Evolutionary conservation across 2,888 invertebrate genomes (phyloP).

Genomic region (Acleris sparsana): DNA sequence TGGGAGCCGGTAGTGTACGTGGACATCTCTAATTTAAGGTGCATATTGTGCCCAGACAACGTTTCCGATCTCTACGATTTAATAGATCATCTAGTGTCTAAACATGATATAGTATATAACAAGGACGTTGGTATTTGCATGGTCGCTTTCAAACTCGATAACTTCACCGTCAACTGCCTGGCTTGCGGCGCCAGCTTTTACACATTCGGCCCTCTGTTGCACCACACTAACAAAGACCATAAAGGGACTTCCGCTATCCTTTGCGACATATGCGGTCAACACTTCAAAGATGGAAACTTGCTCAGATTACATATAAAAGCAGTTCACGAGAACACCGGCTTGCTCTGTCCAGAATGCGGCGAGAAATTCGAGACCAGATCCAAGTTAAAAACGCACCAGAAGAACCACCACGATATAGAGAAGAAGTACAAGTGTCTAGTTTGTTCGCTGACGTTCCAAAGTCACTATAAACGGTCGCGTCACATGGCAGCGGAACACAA

Average conservation of each 20-base stretch:
- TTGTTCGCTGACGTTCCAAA: slow-evolving; percentile 67
- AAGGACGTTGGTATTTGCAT: slow-evolving; percentile 73
- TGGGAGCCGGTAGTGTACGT: slow-evolving; percentile 75
- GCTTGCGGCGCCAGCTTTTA: slow-evolving; percentile 68
- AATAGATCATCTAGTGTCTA: slow-evolving; percentile 65
- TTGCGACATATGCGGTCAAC: slow-evolving; percentile 73
- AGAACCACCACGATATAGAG: slow-evolving; percentile 69
- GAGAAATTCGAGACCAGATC: slow-evolving; percentile 77
- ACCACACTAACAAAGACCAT: slow-evolving; percentile 75
- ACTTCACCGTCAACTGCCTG: slow-evolving; percentile 64
- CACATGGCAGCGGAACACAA: slow-evolving; percentile 75
- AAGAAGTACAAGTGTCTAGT: slow-evolving; percentile 80
- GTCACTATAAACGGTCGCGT: slow-evolving; percentile 68
- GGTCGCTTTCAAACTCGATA: slow-evolving; percentile 72
- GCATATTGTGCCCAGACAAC: slow-evolving; percentile 62
- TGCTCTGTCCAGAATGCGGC: slow-evolving; percentile 70
- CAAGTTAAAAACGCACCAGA: slow-evolving; percentile 77
- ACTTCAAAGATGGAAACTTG: slow-evolving; percentile 68
- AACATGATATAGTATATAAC: slow-evolving; percentile 63
- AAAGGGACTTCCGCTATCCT: slow-evolving; percentile 71
- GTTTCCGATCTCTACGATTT: slow-evolving; percentile 65
- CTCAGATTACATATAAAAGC: slow-evolving; percentile 66
- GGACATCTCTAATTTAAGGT: slow-evolving; percentile 64
- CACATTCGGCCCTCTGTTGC: slow-evolving; percentile 69
- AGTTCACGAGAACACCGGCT: slow-evolving; percentile 64